These are phyloP conservation scores for Isoperla grammatica DNA, from an alignment of 2,888 invertebrate genomes.

Conservation along the genomic window DNA sequence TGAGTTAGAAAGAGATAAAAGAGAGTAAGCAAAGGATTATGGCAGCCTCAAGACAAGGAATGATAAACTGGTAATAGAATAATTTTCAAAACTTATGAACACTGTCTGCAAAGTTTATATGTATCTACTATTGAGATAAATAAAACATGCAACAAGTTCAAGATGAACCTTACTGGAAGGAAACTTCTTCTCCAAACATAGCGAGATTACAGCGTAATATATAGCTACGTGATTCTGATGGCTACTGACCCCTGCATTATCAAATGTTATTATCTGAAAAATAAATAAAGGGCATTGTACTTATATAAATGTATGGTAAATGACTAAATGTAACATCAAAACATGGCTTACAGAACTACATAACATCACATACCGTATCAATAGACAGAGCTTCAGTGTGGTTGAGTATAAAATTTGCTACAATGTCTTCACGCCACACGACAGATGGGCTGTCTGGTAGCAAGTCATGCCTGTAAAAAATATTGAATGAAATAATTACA, in stretches of 20 bases:
- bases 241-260: slow-evolving; percentile 85
- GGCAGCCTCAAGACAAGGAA: too few relatives aligned
- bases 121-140: too few relatives aligned
- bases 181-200: slow-evolving; percentile 49
- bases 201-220: slow-evolving; percentile 72
- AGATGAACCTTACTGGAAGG: slow-evolving; percentile 35
- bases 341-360: slow-evolving; percentile 4
- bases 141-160: slow-evolving; percentile 20
- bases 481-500: slow-evolving; percentile 14
- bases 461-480: slow-evolving; percentile 56
- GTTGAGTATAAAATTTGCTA: slow-evolving; percentile 57
- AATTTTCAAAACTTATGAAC: too few relatives aligned
- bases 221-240: slow-evolving; percentile 89
- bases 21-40: too few relatives aligned
- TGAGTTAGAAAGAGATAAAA: too few relatives aligned
- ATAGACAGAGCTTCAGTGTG: slow-evolving; percentile 69
- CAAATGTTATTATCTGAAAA: slow-evolving; percentile 76
- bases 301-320: neutral
- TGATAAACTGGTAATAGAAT: too few relatives aligned
- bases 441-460: slow-evolving; percentile 70
- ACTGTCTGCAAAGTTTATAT: too few relatives aligned
- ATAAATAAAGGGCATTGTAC: neutral
- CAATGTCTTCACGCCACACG: slow-evolving; percentile 67
- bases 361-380: slow-evolving; percentile 51
- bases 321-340: neutral